Base-by-base conservation (phyloP, 92 coral and sea anemone species). In the Scolanthus callimorphus region DNA sequence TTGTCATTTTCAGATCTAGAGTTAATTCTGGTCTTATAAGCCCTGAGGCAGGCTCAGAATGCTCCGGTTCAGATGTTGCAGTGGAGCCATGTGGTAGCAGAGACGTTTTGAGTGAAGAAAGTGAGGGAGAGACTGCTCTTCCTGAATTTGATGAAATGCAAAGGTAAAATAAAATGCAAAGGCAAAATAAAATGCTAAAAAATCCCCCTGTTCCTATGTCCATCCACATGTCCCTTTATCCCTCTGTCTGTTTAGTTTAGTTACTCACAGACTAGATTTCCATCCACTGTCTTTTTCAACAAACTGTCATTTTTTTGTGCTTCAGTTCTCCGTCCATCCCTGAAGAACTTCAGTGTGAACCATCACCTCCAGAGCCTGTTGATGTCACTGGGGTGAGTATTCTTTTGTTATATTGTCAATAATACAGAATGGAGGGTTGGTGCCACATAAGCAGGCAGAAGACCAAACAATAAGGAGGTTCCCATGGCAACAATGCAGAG, bases 21-120 rank as follows among this genome's bases (percentile, higher is more conserved):
- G 19, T 19, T 4, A 26, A 41, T 57, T 29, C 55, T 1, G 21
- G 62, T 13, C 27, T 65, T 27, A 37, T 52, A 11, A 68, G 69
- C 48, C 63, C 67, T 37, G 69, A 53, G 22, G 70, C 28, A 38
- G 38, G 27, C 10, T 78, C 85, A 26, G 85, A 78, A 20, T 78
- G 74, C 8, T 70, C 85, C 25, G 80, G 85, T 23, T 86, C 95
- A 19, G 97, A 89, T 39, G 80, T 84, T 54, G 76, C 66, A 11
- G 89, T 65, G 41, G 92, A 83, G 11, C 77, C 80, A 47, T 78
- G 83, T 34, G 83, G 84, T 28, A 85, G 91, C 22, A 71, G 73
- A 53, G 90, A 60, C 39, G 86, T 73, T 31, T 20, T 79, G 53
- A 84, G 81, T 79, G n/a, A n/a, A n/a, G 91, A 73, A 28, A 61